Conservation (phyloP, 1,140 invertebrate genomes). For the Phocides pigmalion region DNA sequence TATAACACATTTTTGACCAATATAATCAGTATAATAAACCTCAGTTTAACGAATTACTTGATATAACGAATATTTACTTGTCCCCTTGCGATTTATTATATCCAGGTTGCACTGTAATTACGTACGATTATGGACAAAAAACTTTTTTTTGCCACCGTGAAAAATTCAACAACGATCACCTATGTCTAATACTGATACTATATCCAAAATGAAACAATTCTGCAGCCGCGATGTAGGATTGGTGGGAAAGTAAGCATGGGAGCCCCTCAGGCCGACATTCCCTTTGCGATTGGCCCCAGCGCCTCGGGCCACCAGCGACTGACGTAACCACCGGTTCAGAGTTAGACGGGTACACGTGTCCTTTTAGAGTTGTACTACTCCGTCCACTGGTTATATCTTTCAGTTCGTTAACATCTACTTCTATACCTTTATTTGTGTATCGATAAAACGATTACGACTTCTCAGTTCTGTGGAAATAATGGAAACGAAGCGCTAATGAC, state of each 20-base stretch:
- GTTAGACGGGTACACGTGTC: constrained; percentile 26
- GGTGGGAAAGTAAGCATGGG: constrained; percentile 53
- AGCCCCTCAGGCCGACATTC: constrained; percentile 54
- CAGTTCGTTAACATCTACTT: not conserved
- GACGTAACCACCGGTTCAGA: constrained; percentile 46
- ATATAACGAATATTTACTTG: too few species aligned
- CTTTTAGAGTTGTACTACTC: constrained; percentile 18
- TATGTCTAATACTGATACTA: not conserved
- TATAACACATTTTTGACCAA: too few species aligned
- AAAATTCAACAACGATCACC: not conserved
- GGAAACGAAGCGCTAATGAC: too few species aligned
- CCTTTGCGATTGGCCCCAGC: constrained; percentile 44
- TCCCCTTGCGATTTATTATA: too few species aligned
- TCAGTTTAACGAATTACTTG: too few species aligned
- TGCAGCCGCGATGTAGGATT: constrained; percentile 22
- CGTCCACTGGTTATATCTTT: not conserved
- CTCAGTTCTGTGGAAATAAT: not conserved
- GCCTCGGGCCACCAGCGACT: constrained; percentile 47
- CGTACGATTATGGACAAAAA: too few species aligned
- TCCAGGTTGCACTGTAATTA: too few species aligned
- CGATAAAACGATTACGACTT: not conserved
- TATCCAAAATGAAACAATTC: constrained; percentile 6
- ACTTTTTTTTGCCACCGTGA: too few species aligned
- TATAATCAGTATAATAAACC: too few species aligned
- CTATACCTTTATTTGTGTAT: not conserved